Evolutionary conservation across 2,888 invertebrate species (phyloP).

Genomic region (Orthosia gracilis): DNA sequence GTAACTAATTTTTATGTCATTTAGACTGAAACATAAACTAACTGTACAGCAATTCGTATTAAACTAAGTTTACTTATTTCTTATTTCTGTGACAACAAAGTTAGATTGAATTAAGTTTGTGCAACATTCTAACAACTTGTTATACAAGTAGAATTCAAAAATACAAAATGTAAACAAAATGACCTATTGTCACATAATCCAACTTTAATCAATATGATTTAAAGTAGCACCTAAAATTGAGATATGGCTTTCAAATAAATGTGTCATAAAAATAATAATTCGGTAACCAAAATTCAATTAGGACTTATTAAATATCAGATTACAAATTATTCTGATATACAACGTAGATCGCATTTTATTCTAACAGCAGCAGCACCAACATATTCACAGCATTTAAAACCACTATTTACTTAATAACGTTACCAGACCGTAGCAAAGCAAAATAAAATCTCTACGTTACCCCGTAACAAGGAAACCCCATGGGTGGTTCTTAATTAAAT

Average conservation of each 20-base stretch:
- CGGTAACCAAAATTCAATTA: too few relatives aligned
- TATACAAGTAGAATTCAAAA: neutral
- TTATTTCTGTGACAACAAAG: neutral
- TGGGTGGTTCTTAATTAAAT: slow-evolving; percentile 86
- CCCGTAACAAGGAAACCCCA: slow-evolving; percentile 74
- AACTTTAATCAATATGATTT: too few relatives aligned
- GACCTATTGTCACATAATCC: neutral
- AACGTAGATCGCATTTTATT: neutral
- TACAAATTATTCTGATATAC: too few relatives aligned
- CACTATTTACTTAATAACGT: slow-evolving; percentile 61
- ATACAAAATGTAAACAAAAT: neutral
- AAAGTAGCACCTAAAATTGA: too few relatives aligned
- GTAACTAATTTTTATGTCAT: neutral
- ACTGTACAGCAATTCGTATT: neutral
- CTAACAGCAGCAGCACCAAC: neutral
- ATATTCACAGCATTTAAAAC: slow-evolving; percentile 35
- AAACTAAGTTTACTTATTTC: neutral
- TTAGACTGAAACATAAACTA: neutral
- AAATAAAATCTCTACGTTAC: slow-evolving; percentile 76
- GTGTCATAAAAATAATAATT: too few relatives aligned
- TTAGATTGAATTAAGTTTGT: neutral
- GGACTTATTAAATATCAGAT: too few relatives aligned
- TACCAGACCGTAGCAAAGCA: slow-evolving; percentile 53
- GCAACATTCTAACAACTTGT: neutral
- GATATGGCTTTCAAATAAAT: too few relatives aligned